Conservation (phyloP, 2,888 invertebrate genomes). For the Lomographa bimaculata region DNA sequence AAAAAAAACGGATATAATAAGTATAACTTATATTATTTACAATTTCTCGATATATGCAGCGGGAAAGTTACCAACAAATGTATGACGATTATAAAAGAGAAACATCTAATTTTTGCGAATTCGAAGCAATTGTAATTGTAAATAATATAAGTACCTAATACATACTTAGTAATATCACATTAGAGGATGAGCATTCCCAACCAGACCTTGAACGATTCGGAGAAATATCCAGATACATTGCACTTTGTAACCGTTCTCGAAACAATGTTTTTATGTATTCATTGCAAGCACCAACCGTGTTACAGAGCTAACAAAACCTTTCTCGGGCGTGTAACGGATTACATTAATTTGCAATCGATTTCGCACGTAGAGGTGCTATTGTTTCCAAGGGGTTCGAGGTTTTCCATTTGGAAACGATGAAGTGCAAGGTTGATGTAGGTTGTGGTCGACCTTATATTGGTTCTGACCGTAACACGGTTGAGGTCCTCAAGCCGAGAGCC, state of each 20-base stretch:
- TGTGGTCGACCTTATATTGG: slow-evolving; percentile 58
- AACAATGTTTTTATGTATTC: slow-evolving; percentile 28
- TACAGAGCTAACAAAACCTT: slow-evolving; percentile 40
- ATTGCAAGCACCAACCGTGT: slow-evolving; percentile 31
- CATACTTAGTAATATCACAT: too few species aligned
- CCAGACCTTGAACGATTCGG: too few species aligned
- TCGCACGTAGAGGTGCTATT: slow-evolving; percentile 60
- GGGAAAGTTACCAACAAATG: too few species aligned
- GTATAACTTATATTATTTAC: too few species aligned
- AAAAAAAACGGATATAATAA: too few species aligned
- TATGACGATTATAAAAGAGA: too few species aligned
- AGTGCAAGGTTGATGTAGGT: slow-evolving; percentile 59
- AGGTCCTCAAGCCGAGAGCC: slow-evolving; percentile 41
- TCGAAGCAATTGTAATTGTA: too few species aligned
- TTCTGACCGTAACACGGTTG: slow-evolving; percentile 50
- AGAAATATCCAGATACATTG: slow-evolving; percentile 3
- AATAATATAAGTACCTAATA: too few species aligned
- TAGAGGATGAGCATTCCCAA: too few species aligned
- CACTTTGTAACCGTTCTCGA: slow-evolving; percentile 20
- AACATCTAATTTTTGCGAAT: too few species aligned
- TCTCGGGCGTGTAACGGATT: slow-evolving; percentile 60
- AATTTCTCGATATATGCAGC: too few species aligned
- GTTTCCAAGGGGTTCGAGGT: slow-evolving; percentile 61
- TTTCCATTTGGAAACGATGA: slow-evolving; percentile 54
- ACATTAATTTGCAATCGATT: slow-evolving; percentile 63